Base-by-base conservation (phyloP, 23 tunicate species). In the Diplosoma virens region DNA sequence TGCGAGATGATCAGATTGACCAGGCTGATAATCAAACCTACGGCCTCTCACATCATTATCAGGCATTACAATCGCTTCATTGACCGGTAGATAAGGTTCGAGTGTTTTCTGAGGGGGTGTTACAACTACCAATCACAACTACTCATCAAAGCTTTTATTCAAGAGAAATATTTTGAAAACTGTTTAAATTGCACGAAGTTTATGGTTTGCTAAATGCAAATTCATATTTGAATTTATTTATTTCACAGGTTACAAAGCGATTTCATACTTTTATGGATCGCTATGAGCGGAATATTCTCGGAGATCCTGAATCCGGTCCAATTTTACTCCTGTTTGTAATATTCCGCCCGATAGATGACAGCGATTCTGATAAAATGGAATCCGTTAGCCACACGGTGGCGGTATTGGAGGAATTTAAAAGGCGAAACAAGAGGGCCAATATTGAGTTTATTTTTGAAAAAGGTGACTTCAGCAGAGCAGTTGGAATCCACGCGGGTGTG, bases 401-500 rank as follows among this genome's bases (percentile, higher is more conserved):
- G 25, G 95, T 73, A 27, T 25, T 88, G 58, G 79, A 81, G 28
- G n/a, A 35, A 33, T 88, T 88, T 58, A 66, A 76, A 59, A 33
- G 58, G 11, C 75, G 83, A 5, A 81, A 88, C 45, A 82, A 83
- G 4, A 54, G 41, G 1, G 95, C 95, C 0, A 18, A 73, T 37
- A 69, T 88, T 30, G 83, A 88, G 21, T 76, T 76, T 59, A 76
- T 73, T 33, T 81, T 88, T 53, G 70, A 58, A 25, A 77, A 60
- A 66, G 95, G 95, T 27, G 95, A 82, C 16, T 88, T 88, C 58
- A 88, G 61, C 46, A 33, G 95, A 68, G 95, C 87, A 30, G 71
- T 88, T 30, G 95, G 95, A 0, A 26, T 88, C 14, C 83, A 88
- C 72, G 32, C 95, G 6, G 95, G 93, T 0, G 85, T 80, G 18